phyloP scores from a whole-genome alignment of 2,888 invertebrate species.

The Drosophila trichaetosa region DNA sequence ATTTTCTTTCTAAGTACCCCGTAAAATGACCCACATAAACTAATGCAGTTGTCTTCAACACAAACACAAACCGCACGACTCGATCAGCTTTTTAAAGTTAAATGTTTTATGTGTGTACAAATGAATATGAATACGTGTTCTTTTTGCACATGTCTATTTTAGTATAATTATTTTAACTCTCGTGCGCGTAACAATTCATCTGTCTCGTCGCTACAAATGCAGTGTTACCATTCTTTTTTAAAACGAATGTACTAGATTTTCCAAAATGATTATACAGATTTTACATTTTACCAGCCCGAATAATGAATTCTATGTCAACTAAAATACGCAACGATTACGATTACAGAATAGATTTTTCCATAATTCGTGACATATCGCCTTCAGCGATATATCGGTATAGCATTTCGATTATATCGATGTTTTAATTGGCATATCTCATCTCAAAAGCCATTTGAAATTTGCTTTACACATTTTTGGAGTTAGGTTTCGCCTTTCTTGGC shows the following conservation, averaged over 20 bases:
- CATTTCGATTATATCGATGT: constrained; percentile 15
- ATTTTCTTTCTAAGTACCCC: constrained; percentile 30
- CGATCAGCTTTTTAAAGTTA: constrained; percentile 1
- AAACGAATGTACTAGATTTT: constrained; percentile 13
- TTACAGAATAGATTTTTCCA: background rate
- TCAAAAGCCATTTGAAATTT: background rate
- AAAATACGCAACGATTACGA: constrained; percentile 16
- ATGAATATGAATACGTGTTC: constrained; percentile 20
- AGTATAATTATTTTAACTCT: constrained; percentile 32
- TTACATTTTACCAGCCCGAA: background rate
- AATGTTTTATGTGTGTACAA: background rate
- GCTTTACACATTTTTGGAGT: background rate
- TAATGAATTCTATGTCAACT: constrained; percentile 4
- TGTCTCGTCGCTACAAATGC: constrained; percentile 37
- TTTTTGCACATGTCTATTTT: constrained; percentile 19
- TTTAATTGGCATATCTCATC: background rate
- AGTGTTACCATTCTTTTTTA: constrained; percentile 31
- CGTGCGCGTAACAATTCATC: constrained; percentile 47
- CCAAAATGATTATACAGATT: constrained; percentile 1
- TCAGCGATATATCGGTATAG: constrained; percentile 10
- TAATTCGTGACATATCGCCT: background rate
- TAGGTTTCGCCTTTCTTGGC: background rate
- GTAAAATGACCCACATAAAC: constrained; percentile 12
- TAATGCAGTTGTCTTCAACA: background rate
- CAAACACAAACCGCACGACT: constrained; percentile 15